A percentile compares a stretch with the other conserved stretches of the same genome.
These are phyloP conservation scores for Lepidostoma basale DNA, from an alignment of 1,140 invertebrate genomes.

Conservation along the genomic window DNA sequence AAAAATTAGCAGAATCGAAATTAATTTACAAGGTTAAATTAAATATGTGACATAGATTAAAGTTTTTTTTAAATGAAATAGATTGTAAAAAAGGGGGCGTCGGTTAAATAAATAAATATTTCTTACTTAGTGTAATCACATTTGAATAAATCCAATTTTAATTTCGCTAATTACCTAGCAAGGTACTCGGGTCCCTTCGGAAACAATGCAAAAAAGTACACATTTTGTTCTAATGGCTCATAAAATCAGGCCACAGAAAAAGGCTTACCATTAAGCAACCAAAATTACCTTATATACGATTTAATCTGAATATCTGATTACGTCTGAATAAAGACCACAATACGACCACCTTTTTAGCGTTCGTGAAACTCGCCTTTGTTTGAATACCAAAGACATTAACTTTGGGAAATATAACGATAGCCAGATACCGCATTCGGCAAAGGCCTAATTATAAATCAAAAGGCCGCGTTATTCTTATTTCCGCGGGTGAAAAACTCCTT, in stretches of 20 bases:
- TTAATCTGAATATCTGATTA: constrained; percentile 27
- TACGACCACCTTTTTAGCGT: constrained; percentile 18
- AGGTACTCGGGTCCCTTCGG: background rate
- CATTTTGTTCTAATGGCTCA: constrained; percentile 11
- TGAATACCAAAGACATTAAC: constrained; percentile 19
- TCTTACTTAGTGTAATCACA: no score
- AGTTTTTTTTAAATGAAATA: no score
- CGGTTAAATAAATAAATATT: no score
- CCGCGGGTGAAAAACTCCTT: constrained; percentile 16
- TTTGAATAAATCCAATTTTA: no score
- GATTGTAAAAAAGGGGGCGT: no score
- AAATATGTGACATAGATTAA: no score
- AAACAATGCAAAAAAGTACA: background rate
- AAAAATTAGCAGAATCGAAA: no score
- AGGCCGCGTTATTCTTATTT: constrained; percentile 22
- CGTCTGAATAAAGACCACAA: constrained; percentile 11
- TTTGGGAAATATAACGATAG: constrained; percentile 7
- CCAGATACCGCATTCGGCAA: constrained; percentile 11
- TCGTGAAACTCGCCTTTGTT: constrained; percentile 1
- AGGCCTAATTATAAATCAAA: constrained; percentile 42
- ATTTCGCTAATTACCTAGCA: no score
- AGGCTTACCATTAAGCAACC: constrained; percentile 20
- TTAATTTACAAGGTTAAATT: no score
- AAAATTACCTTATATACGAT: constrained; percentile 25
- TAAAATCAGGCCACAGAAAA: constrained; percentile 5